Evolutionary conservation across 2,888 invertebrate species (phyloP), one percentile per base, ranked within the genome.

Genomic region (Hesperia comma): DNA sequence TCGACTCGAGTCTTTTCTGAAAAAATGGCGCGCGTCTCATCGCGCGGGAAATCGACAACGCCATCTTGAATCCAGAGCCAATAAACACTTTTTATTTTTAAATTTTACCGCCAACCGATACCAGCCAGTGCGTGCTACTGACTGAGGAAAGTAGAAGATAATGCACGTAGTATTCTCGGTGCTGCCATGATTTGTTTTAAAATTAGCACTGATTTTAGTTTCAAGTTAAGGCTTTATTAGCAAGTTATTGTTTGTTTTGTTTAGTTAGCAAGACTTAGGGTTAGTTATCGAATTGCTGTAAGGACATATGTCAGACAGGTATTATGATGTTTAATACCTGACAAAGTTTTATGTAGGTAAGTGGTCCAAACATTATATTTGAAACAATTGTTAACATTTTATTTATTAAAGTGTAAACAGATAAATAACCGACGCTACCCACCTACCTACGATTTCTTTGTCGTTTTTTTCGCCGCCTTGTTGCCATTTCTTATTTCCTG

Each of bases 1-100:
- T 92, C 70, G 92, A 88, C 73, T 92, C 92, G 69, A 77, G 75
- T 71, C 92, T 85, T 83, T 84, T 90, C 83, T 89, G 92, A 70
- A 77, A 84, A 85, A 87, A 81, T 43, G 88, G 85, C 73, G 85
- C 78, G 70, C 88, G 86, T 63, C 81, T 79, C 2, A 91, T 69
- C 69, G 84, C 86, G 83, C 92, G 90, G 79, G 89, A 87, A 79
- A 87, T 79, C 3, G 82, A 81, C 19, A 83, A 76, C 77, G 88
- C 84, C 91, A 91, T 91, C 75, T 76, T 58, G 37, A 40, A 7
- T 56, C 69, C 17, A 19, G 71, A 66, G 5, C 43, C 54, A 57
- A 67, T 63, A 40, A 40, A 53, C 17, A 32, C n/a, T 26, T 55
- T 37, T 69, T 54, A n/a, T 58, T 60, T 66, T 66, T 58, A 64